Conservation (phyloP, 2,113 vertebrate species). For the Tympanuchus pallidicinctus region DNA sequence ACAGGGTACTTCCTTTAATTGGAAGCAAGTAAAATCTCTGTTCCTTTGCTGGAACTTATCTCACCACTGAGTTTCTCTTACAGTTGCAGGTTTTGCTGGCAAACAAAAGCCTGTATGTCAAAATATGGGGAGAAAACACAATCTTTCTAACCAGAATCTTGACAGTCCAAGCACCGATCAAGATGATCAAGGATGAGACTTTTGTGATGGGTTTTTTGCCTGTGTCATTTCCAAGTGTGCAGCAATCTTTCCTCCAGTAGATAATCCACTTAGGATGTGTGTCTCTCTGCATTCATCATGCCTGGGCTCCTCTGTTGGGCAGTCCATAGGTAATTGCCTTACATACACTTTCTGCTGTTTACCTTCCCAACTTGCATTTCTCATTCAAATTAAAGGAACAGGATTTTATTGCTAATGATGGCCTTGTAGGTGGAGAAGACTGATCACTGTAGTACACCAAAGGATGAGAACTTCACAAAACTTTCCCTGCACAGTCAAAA, state of each 20-base stretch:
- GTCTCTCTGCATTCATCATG: neutral
- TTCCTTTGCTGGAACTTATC: neutral
- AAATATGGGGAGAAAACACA: neutral
- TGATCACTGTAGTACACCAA: neutral
- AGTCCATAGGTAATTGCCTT: neutral
- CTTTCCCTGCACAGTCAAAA: neutral
- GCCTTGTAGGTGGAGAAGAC: neutral
- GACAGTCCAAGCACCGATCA: neutral
- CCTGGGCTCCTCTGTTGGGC: neutral
- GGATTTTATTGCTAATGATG: neutral
- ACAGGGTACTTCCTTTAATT: neutral
- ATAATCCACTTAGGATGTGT: neutral
- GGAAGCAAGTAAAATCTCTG: neutral
- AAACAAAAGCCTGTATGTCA: constrained; percentile 4
- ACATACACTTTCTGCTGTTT: neutral
- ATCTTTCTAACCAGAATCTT: neutral
- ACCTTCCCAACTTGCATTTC: neutral
- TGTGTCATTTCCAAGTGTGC: neutral
- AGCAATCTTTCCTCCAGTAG: neutral
- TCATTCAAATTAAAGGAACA: neutral
- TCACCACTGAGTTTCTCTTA: neutral
- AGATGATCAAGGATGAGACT: constrained; percentile 1
- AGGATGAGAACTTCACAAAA: neutral
- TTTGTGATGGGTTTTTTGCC: neutral
- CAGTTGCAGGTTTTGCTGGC: neutral